A percentile compares a stretch with the other conserved stretches of the same genome.
phyloP scores from a whole-genome alignment of 2,113 vertebrate genomes.

The Chauna torquata region DNA sequence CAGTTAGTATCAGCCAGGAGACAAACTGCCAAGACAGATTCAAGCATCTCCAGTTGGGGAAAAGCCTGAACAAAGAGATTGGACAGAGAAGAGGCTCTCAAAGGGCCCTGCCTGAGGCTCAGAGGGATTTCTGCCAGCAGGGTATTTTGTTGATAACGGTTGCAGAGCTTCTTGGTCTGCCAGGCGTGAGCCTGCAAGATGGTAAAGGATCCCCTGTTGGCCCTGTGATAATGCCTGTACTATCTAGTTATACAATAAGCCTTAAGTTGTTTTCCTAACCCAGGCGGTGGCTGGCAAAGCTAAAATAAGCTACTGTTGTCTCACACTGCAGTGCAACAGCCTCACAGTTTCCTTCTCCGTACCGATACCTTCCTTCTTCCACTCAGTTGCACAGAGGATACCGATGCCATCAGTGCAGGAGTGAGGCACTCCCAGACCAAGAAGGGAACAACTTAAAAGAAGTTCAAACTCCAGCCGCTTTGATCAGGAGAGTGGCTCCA shows the following conservation, averaged over 20 bases:
- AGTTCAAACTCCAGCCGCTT: slow-evolving; percentile 29
- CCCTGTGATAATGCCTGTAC: not conserved
- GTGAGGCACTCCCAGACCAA: not conserved
- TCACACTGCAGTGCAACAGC: not conserved
- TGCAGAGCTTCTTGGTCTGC: not conserved
- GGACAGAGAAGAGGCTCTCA: not conserved
- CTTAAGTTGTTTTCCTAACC: slow-evolving; percentile 43
- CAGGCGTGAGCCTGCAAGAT: not conserved
- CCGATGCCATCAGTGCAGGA: not conserved
- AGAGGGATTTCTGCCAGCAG: not conserved
- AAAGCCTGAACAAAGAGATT: not conserved
- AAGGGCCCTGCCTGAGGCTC: not conserved
- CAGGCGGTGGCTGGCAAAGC: not conserved
- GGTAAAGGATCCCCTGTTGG: not conserved
- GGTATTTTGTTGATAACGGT: not conserved
- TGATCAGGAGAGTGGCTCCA: slow-evolving; percentile 35
- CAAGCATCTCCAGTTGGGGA: not conserved
- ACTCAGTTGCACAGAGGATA: not conserved
- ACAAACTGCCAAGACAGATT: not conserved
- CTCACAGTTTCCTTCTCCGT: not conserved
- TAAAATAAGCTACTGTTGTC: slow-evolving; percentile 27
- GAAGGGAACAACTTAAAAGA: slow-evolving; percentile 14
- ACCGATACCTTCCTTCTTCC: not conserved
- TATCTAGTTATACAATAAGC: slow-evolving; percentile 39
- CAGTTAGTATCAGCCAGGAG: not conserved